Conservation (phyloP, 2,888 invertebrate species). For the Hemistola chrysoprasaria region DNA sequence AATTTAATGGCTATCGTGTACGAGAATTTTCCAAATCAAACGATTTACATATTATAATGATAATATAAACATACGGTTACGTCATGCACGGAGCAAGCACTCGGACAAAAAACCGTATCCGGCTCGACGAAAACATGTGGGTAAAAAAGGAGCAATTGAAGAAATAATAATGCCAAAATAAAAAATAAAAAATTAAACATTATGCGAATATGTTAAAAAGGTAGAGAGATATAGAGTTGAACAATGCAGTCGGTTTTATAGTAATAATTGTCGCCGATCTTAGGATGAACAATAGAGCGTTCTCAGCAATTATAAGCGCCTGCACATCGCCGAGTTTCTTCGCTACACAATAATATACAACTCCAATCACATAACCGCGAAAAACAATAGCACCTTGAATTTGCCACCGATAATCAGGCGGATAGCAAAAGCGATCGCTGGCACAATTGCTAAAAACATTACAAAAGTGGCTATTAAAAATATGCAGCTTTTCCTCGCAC, state of each 20-base stretch:
- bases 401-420: conserved; percentile 47
- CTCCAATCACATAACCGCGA: conserved; percentile 36
- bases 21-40: conserved; percentile 34
- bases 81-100: conserved; percentile 52
- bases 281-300: conserved; percentile 56
- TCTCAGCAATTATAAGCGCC: conserved; percentile 50
- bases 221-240: conserved; percentile 37
- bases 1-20: too few relatives aligned
- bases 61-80: conserved; percentile 60
- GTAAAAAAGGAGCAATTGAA: conserved; percentile 46
- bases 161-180: too few relatives aligned
- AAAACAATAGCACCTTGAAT: conserved; percentile 45
- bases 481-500: conserved; percentile 74
- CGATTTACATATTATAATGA: conserved; percentile 50
- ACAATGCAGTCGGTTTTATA: conserved; percentile 46
- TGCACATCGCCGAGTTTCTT: conserved; percentile 51
- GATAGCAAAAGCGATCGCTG: conserved; percentile 49
- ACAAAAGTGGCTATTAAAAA: conserved; percentile 67
- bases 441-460: conserved; percentile 53
- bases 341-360: not conserved
- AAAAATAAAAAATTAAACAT: too few relatives aligned
- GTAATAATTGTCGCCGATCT: conserved; percentile 48
- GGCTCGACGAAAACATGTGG: conserved; percentile 57
- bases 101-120: conserved; percentile 64
- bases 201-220: too few relatives aligned